Evolutionary conservation across 2,113 vertebrate genomes (phyloP).

Genomic region (Tyrannus savana): DNA sequence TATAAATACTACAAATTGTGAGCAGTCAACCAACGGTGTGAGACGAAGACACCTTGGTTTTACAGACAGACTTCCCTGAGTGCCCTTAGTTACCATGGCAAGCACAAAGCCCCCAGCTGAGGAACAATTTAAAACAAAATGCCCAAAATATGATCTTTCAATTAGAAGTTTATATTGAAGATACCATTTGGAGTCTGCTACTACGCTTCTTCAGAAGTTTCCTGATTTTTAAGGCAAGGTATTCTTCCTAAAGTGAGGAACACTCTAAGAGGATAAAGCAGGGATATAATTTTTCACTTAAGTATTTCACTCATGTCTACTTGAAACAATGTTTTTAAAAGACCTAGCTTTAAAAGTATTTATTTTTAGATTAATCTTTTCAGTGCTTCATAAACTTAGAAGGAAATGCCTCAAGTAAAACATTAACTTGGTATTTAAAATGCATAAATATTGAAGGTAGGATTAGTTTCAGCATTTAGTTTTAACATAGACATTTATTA

Average conservation of each 20-base stretch:
- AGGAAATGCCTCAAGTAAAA: background rate
- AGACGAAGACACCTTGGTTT: background rate
- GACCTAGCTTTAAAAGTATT: background rate
- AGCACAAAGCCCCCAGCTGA: background rate
- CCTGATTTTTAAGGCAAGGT: background rate
- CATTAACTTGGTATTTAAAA: background rate
- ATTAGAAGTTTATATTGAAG: background rate
- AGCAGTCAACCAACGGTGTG: background rate
- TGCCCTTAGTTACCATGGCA: background rate
- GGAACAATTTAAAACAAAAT: background rate
- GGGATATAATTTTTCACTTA: background rate
- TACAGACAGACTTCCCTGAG: fast-evolving
- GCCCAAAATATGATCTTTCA: background rate
- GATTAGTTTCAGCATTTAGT: background rate
- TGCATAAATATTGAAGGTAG: background rate
- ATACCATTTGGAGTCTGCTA: background rate
- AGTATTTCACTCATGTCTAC: background rate
- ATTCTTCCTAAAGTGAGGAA: background rate
- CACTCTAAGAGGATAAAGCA: background rate
- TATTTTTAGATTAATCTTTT: background rate
- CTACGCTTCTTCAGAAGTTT: background rate
- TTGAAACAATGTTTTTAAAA: background rate
- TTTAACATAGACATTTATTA: background rate
- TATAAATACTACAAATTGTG: background rate
- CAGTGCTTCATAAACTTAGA: background rate